phyloP scores from a whole-genome alignment of 2,113 vertebrate genomes.

The Piprites chloris region DNA sequence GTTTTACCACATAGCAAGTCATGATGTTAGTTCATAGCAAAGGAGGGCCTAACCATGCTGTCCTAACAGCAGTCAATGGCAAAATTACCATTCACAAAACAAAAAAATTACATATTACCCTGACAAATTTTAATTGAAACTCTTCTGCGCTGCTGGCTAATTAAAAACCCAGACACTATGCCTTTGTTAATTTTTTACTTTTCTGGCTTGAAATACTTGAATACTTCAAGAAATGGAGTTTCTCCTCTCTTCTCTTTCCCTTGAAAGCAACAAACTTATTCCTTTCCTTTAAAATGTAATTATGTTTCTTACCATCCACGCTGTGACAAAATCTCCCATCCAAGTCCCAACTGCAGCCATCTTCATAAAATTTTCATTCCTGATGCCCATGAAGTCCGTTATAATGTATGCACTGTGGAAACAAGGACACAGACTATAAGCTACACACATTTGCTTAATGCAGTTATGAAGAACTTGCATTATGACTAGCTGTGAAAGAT shows the following conservation, averaged over 20 bases:
- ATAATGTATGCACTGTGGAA: slow-evolving; percentile 88
- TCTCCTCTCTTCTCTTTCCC: neutral
- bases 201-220: neutral
- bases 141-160: neutral
- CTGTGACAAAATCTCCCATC: slow-evolving; percentile 99
- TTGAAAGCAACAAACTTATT: neutral
- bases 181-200: neutral
- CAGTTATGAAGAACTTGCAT: neutral
- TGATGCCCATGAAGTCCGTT: slow-evolving; percentile 97
- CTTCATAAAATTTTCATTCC: slow-evolving; percentile 98
- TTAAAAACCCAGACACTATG: neutral
- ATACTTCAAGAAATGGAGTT: neutral
- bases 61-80: neutral
- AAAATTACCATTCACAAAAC: neutral
- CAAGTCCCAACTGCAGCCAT: slow-evolving; percentile 96
- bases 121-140: neutral
- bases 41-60: neutral
- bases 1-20: neutral
- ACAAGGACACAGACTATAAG: slow-evolving; percentile 63
- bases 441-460: neutral
- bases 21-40: neutral
- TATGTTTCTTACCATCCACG: slow-evolving; percentile 92
- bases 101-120: neutral
- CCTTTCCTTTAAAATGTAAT: neutral
- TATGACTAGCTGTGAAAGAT: neutral